phyloP scores from a whole-genome alignment of 2,888 invertebrate species.

The Tyria jacobaeae region DNA sequence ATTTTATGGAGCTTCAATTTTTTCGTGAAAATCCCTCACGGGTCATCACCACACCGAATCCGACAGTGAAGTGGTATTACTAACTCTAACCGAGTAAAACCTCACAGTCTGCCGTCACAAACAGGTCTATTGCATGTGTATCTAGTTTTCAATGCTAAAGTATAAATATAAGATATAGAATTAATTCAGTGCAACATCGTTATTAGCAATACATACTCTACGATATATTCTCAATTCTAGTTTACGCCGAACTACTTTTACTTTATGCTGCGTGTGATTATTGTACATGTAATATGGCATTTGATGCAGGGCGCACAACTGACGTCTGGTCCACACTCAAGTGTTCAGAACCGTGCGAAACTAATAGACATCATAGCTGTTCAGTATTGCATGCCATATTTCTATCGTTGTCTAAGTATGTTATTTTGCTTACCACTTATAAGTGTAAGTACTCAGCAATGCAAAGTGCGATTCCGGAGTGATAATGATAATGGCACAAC shows the following conservation, averaged over 20 bases:
- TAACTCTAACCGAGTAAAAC: no score
- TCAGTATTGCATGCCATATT: constrained; percentile 34
- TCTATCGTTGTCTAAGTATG: constrained; percentile 18
- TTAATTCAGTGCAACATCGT: not conserved
- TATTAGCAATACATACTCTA: not conserved
- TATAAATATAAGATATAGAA: not conserved
- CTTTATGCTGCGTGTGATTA: constrained; percentile 27
- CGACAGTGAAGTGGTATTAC: no score
- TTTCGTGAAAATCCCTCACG: no score
- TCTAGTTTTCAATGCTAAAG: not conserved
- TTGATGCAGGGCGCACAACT: constrained; percentile 44
- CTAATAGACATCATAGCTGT: constrained; percentile 54
- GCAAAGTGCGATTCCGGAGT: constrained; percentile 4
- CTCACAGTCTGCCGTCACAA: no score
- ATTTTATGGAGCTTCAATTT: no score
- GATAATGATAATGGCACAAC: constrained; percentile 12
- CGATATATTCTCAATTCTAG: constrained; percentile 10
- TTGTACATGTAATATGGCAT: constrained; percentile 43
- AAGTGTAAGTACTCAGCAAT: constrained; percentile 9
- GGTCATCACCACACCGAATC: no score
- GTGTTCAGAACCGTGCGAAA: constrained; percentile 55
- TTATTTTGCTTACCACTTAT: not conserved
- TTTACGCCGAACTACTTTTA: constrained; percentile 28
- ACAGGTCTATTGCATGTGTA: no score
- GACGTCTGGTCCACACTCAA: constrained; percentile 44